A percentile compares a stretch with the other conserved stretches of the same genome.
Evolutionary conservation across 2,113 vertebrate genomes (phyloP).

Genomic region (Perca flavescens): DNA sequence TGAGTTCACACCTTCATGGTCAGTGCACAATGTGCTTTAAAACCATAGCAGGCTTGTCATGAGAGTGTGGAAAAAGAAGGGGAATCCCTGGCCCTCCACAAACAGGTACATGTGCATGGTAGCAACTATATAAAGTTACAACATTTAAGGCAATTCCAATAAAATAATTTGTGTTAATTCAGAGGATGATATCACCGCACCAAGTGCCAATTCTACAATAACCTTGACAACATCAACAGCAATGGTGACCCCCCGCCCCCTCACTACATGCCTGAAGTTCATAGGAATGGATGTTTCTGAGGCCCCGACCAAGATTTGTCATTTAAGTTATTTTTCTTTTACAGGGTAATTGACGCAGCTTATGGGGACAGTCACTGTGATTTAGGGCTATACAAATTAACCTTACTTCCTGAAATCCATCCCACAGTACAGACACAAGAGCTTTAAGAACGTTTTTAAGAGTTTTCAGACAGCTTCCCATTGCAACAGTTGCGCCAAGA

Average conservation of each 20-base stretch:
- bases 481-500: conserved; percentile 12
- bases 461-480: conserved; percentile 24
- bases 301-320: neutral
- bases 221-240: neutral
- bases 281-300: neutral
- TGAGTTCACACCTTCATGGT: conserved; percentile 57
- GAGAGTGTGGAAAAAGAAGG: neutral
- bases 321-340: neutral
- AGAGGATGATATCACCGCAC: neutral
- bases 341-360: neutral
- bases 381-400: conserved; percentile 5
- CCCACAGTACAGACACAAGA: neutral
- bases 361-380: neutral
- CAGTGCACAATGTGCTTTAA: conserved; percentile 30
- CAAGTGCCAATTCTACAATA: neutral
- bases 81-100: conserved; percentile 8
- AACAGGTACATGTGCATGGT: neutral
- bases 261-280: neutral
- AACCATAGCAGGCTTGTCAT: conserved; percentile 9
- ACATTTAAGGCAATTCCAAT: neutral
- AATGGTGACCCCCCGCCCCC: neutral
- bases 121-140: conserved; percentile 3
- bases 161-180: neutral
- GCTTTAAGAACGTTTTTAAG: neutral
- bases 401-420: neutral